A percentile compares a stretch with the other conserved stretches of the same genome.
These are phyloP conservation scores for Cinara cedri DNA, from an alignment of 2,888 invertebrate genomes.

Conservation along the genomic window DNA sequence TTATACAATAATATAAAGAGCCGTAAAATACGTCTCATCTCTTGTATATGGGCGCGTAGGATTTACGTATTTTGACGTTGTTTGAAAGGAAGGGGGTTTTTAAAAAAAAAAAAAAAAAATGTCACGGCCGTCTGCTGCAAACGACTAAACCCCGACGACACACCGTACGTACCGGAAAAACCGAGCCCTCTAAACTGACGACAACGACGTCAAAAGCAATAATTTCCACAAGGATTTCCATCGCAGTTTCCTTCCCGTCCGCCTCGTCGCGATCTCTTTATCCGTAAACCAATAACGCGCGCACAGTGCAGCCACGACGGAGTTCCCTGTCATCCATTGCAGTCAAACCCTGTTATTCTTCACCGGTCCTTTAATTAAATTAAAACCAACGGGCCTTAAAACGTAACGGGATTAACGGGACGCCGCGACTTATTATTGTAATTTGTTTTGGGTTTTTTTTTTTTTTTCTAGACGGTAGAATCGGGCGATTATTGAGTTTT, in stretches of 20 bases:
- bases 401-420: not conserved
- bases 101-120: slow-evolving; percentile 8
- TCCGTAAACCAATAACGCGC: slow-evolving; percentile 41
- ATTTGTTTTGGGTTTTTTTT: too few species aligned
- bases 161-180: slow-evolving; percentile 26
- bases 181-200: slow-evolving; percentile 27
- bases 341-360: slow-evolving; percentile 34
- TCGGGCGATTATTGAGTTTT: too few species aligned
- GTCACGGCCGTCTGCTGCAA: slow-evolving; percentile 34
- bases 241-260: not conserved
- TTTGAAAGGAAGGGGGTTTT: not conserved
- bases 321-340: not conserved
- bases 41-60: not conserved
- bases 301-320: not conserved
- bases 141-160: slow-evolving; percentile 14
- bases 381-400: slow-evolving; percentile 22
- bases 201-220: slow-evolving; percentile 50
- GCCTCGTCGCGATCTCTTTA: not conserved
- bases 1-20: slow-evolving; percentile 3
- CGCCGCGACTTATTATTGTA: slow-evolving; percentile 7
- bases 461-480: too few species aligned
- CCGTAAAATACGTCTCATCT: slow-evolving; percentile 15
- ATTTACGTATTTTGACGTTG: slow-evolving; percentile 30
- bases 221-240: slow-evolving; percentile 39
- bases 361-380: slow-evolving; percentile 35